Evolutionary conservation across 2,113 vertebrate species (phyloP).

Genomic region (Oreochromis tanganicae): DNA sequence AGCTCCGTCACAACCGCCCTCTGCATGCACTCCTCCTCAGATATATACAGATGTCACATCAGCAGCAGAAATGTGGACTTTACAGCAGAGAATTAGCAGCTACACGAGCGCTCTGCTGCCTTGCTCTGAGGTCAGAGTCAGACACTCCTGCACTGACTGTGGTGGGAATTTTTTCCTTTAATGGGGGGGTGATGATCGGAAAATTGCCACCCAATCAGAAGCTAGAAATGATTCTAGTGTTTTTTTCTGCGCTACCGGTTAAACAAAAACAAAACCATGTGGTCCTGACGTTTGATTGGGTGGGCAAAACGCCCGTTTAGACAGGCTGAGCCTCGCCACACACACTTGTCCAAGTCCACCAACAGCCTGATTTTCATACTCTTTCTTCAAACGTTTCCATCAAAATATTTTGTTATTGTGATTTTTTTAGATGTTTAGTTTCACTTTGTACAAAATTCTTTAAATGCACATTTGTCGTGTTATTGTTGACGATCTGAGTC

Average conservation of each 20-base stretch:
- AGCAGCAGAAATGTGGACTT: background rate
- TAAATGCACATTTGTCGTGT: background rate
- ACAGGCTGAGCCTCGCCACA: background rate
- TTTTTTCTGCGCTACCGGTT: background rate
- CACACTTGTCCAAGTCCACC: background rate
- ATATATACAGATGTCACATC: background rate
- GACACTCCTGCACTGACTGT: background rate
- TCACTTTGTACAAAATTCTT: background rate
- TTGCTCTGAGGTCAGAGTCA: background rate
- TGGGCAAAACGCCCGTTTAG: background rate
- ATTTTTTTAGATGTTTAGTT: background rate
- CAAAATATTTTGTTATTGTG: background rate
- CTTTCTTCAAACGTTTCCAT: background rate
- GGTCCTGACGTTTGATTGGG: background rate
- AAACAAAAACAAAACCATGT: background rate
- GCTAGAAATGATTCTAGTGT: background rate
- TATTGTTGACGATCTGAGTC: background rate
- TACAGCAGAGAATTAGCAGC: background rate
- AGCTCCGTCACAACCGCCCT: background rate
- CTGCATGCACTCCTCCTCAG: fast-evolving
- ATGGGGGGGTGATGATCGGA: fast-evolving
- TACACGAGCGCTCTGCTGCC: background rate
- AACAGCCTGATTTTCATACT: background rate
- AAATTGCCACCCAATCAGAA: fast-evolving
- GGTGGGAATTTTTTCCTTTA: background rate